Evolutionary conservation across 2,888 invertebrate genomes (phyloP), one percentile per base, ranked within the genome.

Genomic region (Lypha dubia): DNA sequence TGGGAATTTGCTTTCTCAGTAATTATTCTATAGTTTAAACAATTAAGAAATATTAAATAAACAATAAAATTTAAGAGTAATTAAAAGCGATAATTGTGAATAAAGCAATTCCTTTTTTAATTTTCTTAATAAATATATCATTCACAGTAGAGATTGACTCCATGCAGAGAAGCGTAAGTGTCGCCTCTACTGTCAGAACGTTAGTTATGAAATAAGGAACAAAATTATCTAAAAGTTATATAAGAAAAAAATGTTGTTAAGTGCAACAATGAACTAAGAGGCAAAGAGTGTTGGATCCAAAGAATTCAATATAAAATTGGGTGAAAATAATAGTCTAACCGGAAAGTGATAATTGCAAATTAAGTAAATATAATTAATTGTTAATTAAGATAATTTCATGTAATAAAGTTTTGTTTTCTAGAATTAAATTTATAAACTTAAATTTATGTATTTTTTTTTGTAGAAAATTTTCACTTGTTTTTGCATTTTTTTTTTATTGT

Each of bases 261-360:
- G 71, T 38, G 83, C 82, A 85, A 79, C 83, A 85, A 56, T 79
- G 79, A 76, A 79, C 82, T 67, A 62, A 67, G 38, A 41, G 24
- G 32, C 82, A 82, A 67, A 79, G 79, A 79, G 82, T 65, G 70
- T 70, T 49, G 70, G 67, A 17, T 58, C 8, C 49, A 56, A 63
- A 75, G 49, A 46, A n/a, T 56, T 35, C 24, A 11, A 0, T 22
- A 62, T 15, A 62, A 71, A 68, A 70, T 58, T 8, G 67, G n/a
- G 38, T 75, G 20, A 53, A 81, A 68, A 32, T 44, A 44, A 62
- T 65, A 32, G 32, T 15, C 8, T 28, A 58, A 35, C 28, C 73
- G 20, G 38, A 28, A 51, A 38, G 35, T 44, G 13, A 28, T 32
- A 51, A 75, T 60, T 24, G 22, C 13, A 74, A 58, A 67, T 76